A percentile compares a stretch with the other conserved stretches of the same genome.
phyloP scores from a whole-genome alignment of 2,888 invertebrate genomes.

The Lochmaea crataegi region DNA sequence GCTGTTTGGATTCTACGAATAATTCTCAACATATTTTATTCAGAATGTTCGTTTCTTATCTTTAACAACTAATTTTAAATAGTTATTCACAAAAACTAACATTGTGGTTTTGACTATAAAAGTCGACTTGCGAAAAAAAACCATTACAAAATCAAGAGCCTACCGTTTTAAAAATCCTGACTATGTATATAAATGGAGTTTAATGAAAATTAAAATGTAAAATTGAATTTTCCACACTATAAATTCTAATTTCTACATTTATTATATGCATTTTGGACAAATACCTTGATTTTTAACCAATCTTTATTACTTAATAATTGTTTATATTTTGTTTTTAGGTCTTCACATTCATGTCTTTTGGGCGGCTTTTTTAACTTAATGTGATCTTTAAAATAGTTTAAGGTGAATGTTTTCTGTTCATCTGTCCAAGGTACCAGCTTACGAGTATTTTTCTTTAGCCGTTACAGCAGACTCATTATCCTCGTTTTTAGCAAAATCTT shows the following conservation, averaged over 20 bases:
- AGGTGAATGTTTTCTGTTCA: conserved; percentile 1
- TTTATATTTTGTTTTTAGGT: conserved; percentile 30
- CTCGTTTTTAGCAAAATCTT: background rate
- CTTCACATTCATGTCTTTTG: conserved; percentile 38
- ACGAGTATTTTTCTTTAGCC: conserved; percentile 7
- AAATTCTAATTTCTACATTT: background rate
- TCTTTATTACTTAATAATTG: conserved; percentile 35
- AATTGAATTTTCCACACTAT: background rate
- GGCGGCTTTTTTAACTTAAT: conserved; percentile 38
- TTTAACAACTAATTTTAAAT: no score
- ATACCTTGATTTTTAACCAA: conserved; percentile 45
- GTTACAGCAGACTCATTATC: background rate
- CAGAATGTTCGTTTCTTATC: no score
- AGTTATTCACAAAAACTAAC: no score
- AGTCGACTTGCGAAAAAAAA: no score
- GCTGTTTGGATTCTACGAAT: no score
- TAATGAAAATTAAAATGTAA: no score
- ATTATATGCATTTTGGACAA: conserved; percentile 40
- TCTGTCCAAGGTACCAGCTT: background rate
- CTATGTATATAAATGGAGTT: no score
- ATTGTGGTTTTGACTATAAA: no score
- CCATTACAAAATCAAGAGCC: no score
- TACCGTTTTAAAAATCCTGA: no score
- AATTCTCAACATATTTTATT: no score
- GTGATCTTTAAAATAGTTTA: conserved; percentile 29